Conservation (phyloP, 2,113 vertebrate genomes). For the Pluvialis apricaria region DNA sequence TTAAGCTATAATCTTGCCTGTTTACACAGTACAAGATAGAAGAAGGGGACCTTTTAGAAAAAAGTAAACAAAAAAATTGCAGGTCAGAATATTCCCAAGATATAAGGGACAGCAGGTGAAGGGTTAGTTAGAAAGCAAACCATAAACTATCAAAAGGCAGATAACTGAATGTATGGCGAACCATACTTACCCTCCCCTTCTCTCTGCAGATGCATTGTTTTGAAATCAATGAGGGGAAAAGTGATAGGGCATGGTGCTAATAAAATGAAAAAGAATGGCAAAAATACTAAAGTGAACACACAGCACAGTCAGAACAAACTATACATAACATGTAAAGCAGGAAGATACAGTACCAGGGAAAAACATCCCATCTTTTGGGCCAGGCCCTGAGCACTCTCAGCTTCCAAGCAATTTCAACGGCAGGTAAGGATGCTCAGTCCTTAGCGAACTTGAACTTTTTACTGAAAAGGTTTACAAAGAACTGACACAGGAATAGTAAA, state of each 20-base stretch:
- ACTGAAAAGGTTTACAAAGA: conserved; percentile 53
- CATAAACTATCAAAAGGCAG: conserved; percentile 70
- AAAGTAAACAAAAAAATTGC: background rate
- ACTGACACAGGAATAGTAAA: conserved; percentile 49
- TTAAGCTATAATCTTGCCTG: conserved; percentile 9
- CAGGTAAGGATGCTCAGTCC: conserved; percentile 49
- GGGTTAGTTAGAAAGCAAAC: conserved; percentile 74
- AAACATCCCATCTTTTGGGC: conserved; percentile 58
- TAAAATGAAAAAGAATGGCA: conserved; percentile 85
- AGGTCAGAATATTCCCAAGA: conserved; percentile 59
- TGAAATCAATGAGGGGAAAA: conserved; percentile 98
- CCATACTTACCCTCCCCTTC: conserved; percentile 94
- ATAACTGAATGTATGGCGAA: conserved; percentile 76
- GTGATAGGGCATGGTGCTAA: conserved; percentile 91
- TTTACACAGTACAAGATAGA: conserved; percentile 47
- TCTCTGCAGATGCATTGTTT: conserved; percentile 98
- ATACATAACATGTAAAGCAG: conserved; percentile 81
- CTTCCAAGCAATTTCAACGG: conserved; percentile 1
- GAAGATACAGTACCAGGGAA: conserved; percentile 70
- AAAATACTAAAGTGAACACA: conserved; percentile 87
- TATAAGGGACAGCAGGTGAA: conserved; percentile 77
- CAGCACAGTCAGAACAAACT: conserved; percentile 80
- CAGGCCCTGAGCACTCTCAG: conserved; percentile 51
- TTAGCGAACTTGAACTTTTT: background rate
- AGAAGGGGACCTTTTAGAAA: background rate